Percentiles rank a stretch among this genome's conserved stretches.
Evolutionary conservation across 2,113 vertebrate genomes (phyloP).

Genomic region (Macrotus californicus): DNA sequence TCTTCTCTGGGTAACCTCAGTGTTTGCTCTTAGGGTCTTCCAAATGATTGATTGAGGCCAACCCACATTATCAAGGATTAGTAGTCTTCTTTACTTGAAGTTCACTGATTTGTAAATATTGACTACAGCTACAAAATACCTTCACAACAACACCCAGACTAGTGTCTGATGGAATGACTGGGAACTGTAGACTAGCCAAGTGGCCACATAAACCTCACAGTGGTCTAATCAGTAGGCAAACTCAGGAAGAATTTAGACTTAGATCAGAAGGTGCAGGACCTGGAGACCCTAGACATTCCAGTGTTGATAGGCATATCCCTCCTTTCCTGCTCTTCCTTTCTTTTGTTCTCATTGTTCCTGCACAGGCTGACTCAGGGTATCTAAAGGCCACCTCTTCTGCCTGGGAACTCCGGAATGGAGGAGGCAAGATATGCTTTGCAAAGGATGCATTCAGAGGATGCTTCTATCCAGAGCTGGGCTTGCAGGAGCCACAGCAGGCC

Average conservation of each 20-base stretch:
- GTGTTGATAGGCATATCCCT: neutral
- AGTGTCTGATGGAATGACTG: neutral
- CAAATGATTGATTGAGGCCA: neutral
- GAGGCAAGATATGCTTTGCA: neutral
- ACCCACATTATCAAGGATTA: neutral
- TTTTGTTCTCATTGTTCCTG: neutral
- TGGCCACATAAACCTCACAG: neutral
- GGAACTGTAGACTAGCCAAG: neutral
- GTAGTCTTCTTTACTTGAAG: neutral
- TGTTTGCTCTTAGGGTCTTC: neutral
- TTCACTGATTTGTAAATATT: neutral
- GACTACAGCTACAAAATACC: neutral
- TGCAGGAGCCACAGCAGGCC: neutral
- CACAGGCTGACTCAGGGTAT: neutral
- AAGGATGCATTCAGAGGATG: neutral
- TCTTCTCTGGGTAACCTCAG: neutral
- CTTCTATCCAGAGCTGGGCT: neutral
- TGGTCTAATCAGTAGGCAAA: neutral
- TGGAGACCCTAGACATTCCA: neutral
- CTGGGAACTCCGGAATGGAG: neutral
- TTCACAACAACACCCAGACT: neutral
- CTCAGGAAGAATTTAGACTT: neutral
- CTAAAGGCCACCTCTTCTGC: neutral
- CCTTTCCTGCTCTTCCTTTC: neutral
- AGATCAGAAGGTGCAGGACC: neutral